Base-by-base conservation (phyloP, 2,888 invertebrate genomes). In the Ryuthela nishihirai region DNA sequence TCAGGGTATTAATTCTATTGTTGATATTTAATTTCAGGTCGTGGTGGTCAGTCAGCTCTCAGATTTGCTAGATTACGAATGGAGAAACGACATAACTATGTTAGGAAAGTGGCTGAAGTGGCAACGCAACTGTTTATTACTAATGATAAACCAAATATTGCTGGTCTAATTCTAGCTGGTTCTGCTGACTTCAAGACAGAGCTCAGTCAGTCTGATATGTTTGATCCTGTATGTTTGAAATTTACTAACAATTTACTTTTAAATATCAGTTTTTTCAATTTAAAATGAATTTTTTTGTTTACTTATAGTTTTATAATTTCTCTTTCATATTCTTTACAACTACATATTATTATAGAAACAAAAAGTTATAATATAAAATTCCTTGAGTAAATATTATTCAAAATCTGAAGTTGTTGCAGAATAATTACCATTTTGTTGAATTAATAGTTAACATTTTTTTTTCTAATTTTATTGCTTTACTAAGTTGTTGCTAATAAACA, bases 101-200 rank as follows among this genome's bases (percentile, higher is more conserved):
- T 99, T 55, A 82, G 99, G 62, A 99, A 99, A 80, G 99, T 99
- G 61, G 92, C 93, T 9, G 93, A 94, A 78, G 90, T 90, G 0
- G 97, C 99, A 47, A 97, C 97, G 1, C 91, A 93, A 75, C 79
- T 98, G 70, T 99, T 94, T 79, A 98, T 99, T 73, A 85, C 92
- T 67, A 97, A 94, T 65, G 99, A 99, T 78, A 88, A 95, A 72
- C 93, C 95, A 7, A 97, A 97, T 75, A 93, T 98, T 64, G 92
- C 97, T 49, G 99, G 99, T 1, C 81, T 99, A 39, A 97, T 99
- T 70, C 80, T 99, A 67, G 99, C 99, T 67, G 99, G 99, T 81
- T 95, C 95, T 69, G 99, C 99, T 15, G 99, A 99, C 77, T 99
- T 99, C 78, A 99, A 99, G 82, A 99, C 98, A 67, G 99, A 99